Conservation (phyloP, 2,797 vertebrate species). For the Acanthurus tractus region DNA sequence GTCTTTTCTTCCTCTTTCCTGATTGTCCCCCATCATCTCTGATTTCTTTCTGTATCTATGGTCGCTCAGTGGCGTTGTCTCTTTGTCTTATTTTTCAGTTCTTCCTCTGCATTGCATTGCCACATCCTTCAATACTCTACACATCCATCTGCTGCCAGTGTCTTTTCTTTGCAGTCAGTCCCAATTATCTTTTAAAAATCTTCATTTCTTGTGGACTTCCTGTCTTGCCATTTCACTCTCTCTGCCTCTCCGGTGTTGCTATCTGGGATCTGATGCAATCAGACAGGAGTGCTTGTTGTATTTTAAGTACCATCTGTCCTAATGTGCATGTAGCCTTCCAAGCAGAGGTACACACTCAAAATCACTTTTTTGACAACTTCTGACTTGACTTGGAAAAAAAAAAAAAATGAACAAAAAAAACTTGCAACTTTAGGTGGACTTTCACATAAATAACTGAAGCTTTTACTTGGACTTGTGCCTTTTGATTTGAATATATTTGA, state of each 20-base stretch:
- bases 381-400: no score
- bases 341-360: background rate
- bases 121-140: conserved; percentile 26
- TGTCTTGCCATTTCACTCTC: conserved; percentile 9
- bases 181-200: conserved; percentile 25
- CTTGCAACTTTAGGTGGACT: no score
- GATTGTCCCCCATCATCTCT: conserved; percentile 19
- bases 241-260: conserved; percentile 4
- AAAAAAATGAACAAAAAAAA: no score
- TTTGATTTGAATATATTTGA: no score
- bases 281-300: conserved; percentile 11
- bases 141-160: conserved; percentile 24
- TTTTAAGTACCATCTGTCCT: conserved; percentile 11
- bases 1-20: conserved; percentile 12
- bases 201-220: conserved; percentile 4
- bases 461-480: no score
- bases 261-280: conserved; percentile 19
- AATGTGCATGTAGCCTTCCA: background rate
- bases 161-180: conserved; percentile 9
- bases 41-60: conserved; percentile 11
- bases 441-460: no score
- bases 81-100: conserved; percentile 14
- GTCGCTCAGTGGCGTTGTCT: conserved; percentile 22
- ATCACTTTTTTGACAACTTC: no score
- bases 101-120: conserved; percentile 15